Conservation (phyloP, 1,140 invertebrate species). For the Sitobion miscanthi region DNA sequence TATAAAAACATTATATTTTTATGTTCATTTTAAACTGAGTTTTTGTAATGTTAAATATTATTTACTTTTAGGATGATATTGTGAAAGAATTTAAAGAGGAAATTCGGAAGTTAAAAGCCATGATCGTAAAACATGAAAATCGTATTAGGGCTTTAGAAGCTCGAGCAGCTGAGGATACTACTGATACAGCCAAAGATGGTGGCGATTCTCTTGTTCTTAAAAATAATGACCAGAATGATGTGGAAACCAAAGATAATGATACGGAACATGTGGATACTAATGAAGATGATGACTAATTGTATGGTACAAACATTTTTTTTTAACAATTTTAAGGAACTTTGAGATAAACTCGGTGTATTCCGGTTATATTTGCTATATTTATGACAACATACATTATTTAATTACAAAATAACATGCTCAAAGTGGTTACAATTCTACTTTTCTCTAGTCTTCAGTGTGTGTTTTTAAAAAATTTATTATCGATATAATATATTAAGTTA, state of each 20-base stretch:
- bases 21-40: neutral
- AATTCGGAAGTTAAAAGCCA: conserved; percentile 88
- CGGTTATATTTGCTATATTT: conserved; percentile 21
- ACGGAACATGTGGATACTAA: conserved; percentile 10
- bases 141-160: conserved; percentile 79
- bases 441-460: conserved; percentile 55
- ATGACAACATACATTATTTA: conserved; percentile 41
- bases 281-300: conserved; percentile 22
- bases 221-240: conserved; percentile 44
- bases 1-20: neutral
- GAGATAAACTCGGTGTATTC: conserved; percentile 24
- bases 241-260: conserved; percentile 45
- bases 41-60: conserved; percentile 40
- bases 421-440: conserved; percentile 53
- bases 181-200: conserved; percentile 16
- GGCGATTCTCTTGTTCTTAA: conserved; percentile 24
- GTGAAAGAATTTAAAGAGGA: conserved; percentile 84
- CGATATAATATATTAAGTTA: conserved; percentile 43
- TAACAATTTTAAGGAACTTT: conserved; percentile 4
- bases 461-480: conserved; percentile 34
- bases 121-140: conserved; percentile 94
- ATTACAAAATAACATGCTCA: conserved; percentile 50
- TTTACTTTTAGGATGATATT: conserved; percentile 67
- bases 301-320: conserved; percentile 7
- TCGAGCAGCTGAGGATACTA: conserved; percentile 5